Conservation (phyloP, 2,797 vertebrate species). For the Alauda arvensis region DNA sequence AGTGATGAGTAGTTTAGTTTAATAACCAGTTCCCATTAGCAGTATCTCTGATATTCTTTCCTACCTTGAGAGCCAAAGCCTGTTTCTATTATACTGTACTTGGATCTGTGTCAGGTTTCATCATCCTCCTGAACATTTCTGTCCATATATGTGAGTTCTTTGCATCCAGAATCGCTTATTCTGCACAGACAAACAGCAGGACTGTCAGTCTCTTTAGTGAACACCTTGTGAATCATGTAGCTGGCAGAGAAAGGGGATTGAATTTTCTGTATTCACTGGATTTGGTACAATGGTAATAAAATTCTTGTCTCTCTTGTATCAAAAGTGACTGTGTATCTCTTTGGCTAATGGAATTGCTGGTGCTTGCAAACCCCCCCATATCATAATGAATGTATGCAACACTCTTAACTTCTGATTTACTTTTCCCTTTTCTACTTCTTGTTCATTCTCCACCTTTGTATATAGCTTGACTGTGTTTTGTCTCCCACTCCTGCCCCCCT, state of each 20-base stretch:
- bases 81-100: conserved; percentile 4
- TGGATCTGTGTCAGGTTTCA: conserved; percentile 19
- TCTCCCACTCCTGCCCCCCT: not conserved
- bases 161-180: not conserved
- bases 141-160: not conserved
- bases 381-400: not conserved
- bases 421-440: not conserved
- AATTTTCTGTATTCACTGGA: conserved; percentile 28
- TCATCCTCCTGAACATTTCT: conserved; percentile 23
- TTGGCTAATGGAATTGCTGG: not conserved
- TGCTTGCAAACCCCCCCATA: not conserved
- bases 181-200: not conserved
- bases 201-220: conserved; percentile 12
- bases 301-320: not conserved
- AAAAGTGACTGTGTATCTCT: conserved; percentile 4
- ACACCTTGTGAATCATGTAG: conserved; percentile 53
- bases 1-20: not conserved
- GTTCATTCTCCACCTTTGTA: not conserved
- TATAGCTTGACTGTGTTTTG: not conserved
- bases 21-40: not conserved
- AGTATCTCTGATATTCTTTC: conserved; percentile 21
- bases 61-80: conserved; percentile 12
- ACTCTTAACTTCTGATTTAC: not conserved
- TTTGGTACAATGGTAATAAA: conserved; percentile 35
- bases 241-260: conserved; percentile 17